phyloP scores from a whole-genome alignment of 2,888 invertebrate species.

The Idaea dimidiata region DNA sequence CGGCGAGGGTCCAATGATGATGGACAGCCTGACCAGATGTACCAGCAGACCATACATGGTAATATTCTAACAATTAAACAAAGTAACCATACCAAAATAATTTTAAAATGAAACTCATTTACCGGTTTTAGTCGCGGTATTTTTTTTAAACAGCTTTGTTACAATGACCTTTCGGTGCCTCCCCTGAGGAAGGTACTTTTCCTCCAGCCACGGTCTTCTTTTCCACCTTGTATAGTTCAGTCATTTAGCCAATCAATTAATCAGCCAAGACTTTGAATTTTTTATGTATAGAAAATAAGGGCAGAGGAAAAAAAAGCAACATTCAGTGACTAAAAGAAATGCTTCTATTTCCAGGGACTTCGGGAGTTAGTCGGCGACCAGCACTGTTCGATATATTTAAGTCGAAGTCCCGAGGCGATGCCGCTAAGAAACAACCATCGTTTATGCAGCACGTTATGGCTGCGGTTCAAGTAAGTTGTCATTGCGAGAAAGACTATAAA shows the following conservation, averaged over 20 bases:
- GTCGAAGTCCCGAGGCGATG: constrained; percentile 47
- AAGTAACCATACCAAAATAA: too few relatives aligned
- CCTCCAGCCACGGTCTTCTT: too few relatives aligned
- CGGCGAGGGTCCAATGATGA: constrained; percentile 68
- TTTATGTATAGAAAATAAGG: too few relatives aligned
- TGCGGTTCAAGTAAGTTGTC: constrained; percentile 84
- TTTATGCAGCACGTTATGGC: constrained; percentile 93
- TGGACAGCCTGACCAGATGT: constrained; percentile 60
- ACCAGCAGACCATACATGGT: constrained; percentile 78
- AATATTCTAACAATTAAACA: constrained; percentile 22
- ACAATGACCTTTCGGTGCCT: too few relatives aligned
- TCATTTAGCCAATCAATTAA: too few relatives aligned
- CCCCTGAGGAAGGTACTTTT: too few relatives aligned
- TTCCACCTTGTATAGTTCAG: too few relatives aligned
- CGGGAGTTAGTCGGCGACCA: constrained; percentile 86
- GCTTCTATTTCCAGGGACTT: constrained; percentile 68
- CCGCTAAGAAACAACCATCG: constrained; percentile 68
- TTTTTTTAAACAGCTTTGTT: too few relatives aligned
- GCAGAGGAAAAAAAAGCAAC: too few relatives aligned
- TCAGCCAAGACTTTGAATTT: too few relatives aligned
- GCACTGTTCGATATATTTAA: constrained; percentile 92
- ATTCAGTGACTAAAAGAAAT: background rate
- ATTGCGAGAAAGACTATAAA: background rate
- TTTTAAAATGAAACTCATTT: too few relatives aligned
- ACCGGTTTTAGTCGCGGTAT: too few relatives aligned